Conservation (phyloP, 2,888 invertebrate species). For the Melangyna quadrimaculata region DNA sequence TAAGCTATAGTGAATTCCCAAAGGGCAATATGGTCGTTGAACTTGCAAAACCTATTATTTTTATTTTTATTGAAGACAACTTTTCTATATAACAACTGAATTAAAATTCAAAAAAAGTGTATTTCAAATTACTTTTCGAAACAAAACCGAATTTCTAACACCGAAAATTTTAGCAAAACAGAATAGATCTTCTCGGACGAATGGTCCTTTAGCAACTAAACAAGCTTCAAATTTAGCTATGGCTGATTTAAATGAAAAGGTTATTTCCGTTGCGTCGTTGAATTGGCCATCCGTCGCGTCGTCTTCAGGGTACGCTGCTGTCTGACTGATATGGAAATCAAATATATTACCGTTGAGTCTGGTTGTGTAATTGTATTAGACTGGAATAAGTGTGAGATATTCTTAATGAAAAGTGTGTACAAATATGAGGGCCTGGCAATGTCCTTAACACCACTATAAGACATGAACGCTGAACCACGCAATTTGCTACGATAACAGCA, state of each 20-base stretch:
- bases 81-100: neutral
- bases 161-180: neutral
- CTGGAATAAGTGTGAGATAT: neutral
- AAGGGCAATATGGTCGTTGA: neutral
- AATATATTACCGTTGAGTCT: slow-evolving; percentile 27
- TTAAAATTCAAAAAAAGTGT: neutral
- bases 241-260: slow-evolving; percentile 45
- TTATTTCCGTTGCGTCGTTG: slow-evolving; percentile 10
- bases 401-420: neutral
- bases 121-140: neutral
- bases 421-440: slow-evolving; percentile 2
- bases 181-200: slow-evolving; percentile 51
- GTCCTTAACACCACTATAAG: slow-evolving; percentile 29
- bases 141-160: neutral
- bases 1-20: neutral
- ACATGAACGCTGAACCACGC: slow-evolving; percentile 33
- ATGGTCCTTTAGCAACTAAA: slow-evolving; percentile 65
- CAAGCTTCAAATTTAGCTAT: slow-evolving; percentile 14
- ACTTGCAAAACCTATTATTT: neutral
- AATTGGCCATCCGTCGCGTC: neutral
- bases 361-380: slow-evolving; percentile 45
- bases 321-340: slow-evolving; percentile 47
- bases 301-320: neutral
- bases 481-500: neutral
- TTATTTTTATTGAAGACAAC: neutral